Evolutionary conservation across 2,797 vertebrate species (phyloP).

Genomic region (Lateolabrax maculatus): DNA sequence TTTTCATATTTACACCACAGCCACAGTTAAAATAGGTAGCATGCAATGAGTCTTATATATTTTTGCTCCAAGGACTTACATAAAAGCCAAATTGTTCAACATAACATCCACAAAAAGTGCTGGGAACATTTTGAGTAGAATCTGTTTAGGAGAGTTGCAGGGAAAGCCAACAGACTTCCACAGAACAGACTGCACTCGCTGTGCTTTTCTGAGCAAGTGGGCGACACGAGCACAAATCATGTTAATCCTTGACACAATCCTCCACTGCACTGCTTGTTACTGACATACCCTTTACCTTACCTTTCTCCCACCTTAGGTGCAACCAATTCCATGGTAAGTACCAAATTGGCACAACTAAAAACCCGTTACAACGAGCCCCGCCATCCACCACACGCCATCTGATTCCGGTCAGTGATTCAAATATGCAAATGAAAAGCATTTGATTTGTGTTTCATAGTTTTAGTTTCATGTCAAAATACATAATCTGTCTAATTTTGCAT

Average conservation of each 20-base stretch:
- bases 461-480: background rate
- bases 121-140: background rate
- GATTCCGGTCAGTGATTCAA: background rate
- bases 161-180: background rate
- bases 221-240: slow-evolving; percentile 10
- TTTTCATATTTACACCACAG: background rate
- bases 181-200: background rate
- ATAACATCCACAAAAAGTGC: background rate
- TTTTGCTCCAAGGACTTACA: background rate
- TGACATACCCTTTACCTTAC: slow-evolving; percentile 27
- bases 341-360: slow-evolving; percentile 23
- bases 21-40: too few species aligned
- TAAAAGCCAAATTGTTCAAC: background rate
- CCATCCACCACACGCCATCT: background rate
- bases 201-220: slow-evolving; percentile 14
- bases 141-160: background rate
- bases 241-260: slow-evolving; percentile 42
- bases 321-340: slow-evolving; percentile 9
- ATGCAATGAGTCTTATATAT: background rate
- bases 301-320: slow-evolving; percentile 19
- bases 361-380: background rate
- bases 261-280: slow-evolving; percentile 25
- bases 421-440: background rate
- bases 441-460: background rate
- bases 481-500: background rate